phyloP scores from a whole-genome alignment of 2,888 invertebrate species.

The Troides oblongomaculatus region DNA sequence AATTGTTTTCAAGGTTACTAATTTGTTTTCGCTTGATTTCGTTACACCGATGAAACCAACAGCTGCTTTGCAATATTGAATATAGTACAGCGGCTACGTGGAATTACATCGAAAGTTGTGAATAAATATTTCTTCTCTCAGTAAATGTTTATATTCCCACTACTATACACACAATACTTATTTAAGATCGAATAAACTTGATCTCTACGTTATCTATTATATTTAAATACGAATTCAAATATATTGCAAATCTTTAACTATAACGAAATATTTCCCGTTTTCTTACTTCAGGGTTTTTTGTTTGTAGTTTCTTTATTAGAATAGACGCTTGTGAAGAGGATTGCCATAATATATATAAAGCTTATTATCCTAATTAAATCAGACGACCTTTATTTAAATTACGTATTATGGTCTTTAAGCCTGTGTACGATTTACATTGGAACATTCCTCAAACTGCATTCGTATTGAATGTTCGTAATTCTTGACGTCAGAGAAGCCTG shows the following conservation, averaged over 20 bases:
- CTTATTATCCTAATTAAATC: not conserved
- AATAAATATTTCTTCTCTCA: no score
- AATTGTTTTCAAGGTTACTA: conserved; percentile 4
- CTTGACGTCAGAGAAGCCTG: conserved; percentile 51
- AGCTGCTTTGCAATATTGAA: no score
- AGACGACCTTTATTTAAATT: not conserved
- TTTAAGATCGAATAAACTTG: no score
- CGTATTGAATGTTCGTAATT: conserved; percentile 35
- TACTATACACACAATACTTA: not conserved
- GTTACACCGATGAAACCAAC: no score
- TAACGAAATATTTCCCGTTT: not conserved
- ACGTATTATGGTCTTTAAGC: not conserved
- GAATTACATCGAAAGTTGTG: no score
- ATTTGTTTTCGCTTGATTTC: no score
- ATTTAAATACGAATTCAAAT: not conserved
- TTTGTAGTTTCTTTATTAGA: not conserved
- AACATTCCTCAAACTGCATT: not conserved
- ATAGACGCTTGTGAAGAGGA: no score
- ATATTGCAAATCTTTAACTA: not conserved
- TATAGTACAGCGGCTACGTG: no score
- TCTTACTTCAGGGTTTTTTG: not conserved
- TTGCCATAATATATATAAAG: no score
- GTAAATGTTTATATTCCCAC: not conserved
- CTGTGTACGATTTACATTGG: not conserved
- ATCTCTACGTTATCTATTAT: not conserved